Evolutionary conservation across 2,888 invertebrate genomes (phyloP), one percentile per base, ranked within the genome.

Genomic region (Trachelus stipa): DNA sequence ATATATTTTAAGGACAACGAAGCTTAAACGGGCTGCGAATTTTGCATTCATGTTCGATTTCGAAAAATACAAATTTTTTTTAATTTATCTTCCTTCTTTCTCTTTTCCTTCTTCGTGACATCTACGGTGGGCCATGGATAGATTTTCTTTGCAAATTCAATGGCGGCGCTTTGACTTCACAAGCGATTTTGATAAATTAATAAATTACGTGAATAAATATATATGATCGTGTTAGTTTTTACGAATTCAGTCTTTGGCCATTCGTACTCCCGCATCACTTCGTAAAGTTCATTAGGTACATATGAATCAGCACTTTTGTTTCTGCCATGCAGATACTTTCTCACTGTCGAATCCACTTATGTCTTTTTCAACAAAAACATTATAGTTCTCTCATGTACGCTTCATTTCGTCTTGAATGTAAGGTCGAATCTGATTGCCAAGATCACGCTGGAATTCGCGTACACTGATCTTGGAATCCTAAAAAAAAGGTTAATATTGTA

Each of bases 381-480:
- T 56, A 23, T 9, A 56, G 9, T 56, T 56, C 9, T 56, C 23
- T 56, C 23, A 56, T 23, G 56, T 23, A 23, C 23, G 23, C 30
- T 86, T 87, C 69, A 85, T 86, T 69, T 88, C 90, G 79, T 91
- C 91, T 75, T 86, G 87, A 12, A 91, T 86, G 40, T 87, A 90
- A 12, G 83, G 83, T 69, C 87, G 86, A 69, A 91, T 83, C 69
- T 88, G 88, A 69, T 90, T 91, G 30, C 88, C 87, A 23, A 91
- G 87, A 76, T 88, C 84, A 74, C 81, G 86, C 68, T 85, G 88
- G 79, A 91, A 91, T 68, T 91, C 88, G 74, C 79, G 86, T 12
- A 86, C 85, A n/a, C 82, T 86, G 35, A 81, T 78, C 33, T 88
- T 85, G 6, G 91, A 91, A 88, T 90, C 87, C 91, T 91, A 84